Conservation (phyloP, 2,797 vertebrate genomes). For the Miopithecus talapoin region DNA sequence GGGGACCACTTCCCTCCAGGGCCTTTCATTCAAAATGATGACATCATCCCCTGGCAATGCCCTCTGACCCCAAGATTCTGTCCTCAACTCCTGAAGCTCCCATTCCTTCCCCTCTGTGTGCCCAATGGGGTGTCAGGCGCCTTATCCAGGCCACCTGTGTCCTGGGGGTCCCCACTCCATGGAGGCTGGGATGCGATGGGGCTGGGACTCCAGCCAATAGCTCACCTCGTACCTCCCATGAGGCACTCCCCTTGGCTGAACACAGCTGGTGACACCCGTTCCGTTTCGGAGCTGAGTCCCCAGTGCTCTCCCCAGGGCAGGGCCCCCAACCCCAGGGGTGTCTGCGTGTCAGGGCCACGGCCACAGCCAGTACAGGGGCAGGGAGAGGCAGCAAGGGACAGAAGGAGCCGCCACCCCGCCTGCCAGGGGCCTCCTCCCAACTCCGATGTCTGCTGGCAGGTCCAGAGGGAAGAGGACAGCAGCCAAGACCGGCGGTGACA, state of each 20-base stretch:
- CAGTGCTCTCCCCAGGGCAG: not conserved
- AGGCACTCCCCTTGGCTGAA: not conserved
- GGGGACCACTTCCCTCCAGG: not conserved
- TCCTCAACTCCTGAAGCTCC: rapidly evolving
- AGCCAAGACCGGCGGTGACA: not conserved
- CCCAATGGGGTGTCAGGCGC: rapidly evolving
- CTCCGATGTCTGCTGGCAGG: not conserved
- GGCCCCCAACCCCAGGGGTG: too few species aligned
- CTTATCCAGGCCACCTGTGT: not conserved
- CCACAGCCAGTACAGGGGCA: rapidly evolving
- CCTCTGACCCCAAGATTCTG: not conserved
- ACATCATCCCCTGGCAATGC: not conserved
- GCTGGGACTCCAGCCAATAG: rapidly evolving
- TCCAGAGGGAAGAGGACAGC: not conserved
- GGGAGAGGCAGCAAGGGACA: not conserved
- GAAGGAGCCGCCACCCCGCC: rapidly evolving
- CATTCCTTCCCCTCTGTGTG: not conserved
- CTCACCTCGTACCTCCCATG: rapidly evolving
- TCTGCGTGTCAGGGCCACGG: rapidly evolving
- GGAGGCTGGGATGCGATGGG: not conserved
- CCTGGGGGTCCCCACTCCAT: too few species aligned
- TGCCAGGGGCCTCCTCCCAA: too few species aligned
- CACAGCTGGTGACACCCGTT: rapidly evolving
- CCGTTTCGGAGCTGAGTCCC: rapidly evolving
- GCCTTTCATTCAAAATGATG: too few species aligned